phyloP scores from a whole-genome alignment of 2,797 vertebrate species.

The Alectoris magna region DNA sequence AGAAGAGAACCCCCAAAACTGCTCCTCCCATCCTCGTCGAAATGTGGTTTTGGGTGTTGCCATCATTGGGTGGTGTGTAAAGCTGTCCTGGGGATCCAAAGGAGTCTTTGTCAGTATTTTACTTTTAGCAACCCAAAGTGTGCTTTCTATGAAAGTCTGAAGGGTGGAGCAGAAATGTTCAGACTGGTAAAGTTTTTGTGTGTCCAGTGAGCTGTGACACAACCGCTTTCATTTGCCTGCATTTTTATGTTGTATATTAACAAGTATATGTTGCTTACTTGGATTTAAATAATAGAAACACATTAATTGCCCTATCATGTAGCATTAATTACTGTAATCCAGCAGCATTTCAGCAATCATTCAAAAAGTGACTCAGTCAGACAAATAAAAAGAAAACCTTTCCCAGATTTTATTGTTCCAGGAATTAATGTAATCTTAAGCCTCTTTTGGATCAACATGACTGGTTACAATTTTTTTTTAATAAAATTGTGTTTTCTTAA shows the following conservation, averaged over 20 bases:
- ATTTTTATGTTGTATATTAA: background rate
- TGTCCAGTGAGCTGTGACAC: background rate
- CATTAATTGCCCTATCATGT: background rate
- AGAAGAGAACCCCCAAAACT: accelerated
- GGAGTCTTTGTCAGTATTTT: background rate
- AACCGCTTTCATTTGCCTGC: background rate
- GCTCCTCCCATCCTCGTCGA: accelerated
- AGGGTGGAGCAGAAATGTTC: background rate
- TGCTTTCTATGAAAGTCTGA: background rate
- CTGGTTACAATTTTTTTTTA: background rate
- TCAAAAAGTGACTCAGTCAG: background rate
- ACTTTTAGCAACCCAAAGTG: background rate
- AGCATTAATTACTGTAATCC: constrained; percentile 9
- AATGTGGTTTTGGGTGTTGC: background rate
- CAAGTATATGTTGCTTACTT: background rate
- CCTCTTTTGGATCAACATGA: background rate
- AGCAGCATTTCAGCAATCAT: background rate
- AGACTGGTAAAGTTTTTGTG: background rate
- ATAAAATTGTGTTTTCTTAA: background rate
- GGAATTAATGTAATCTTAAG: constrained; percentile 28
- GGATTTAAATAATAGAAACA: background rate
- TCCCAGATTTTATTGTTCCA: background rate
- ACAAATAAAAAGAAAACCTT: background rate
- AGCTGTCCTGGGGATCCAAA: background rate
- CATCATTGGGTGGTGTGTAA: background rate